Percentiles rank a stretch among this genome's conserved stretches.
Evolutionary conservation across 2,797 vertebrate species (phyloP).

Genomic region (Pampus argenteus): DNA sequence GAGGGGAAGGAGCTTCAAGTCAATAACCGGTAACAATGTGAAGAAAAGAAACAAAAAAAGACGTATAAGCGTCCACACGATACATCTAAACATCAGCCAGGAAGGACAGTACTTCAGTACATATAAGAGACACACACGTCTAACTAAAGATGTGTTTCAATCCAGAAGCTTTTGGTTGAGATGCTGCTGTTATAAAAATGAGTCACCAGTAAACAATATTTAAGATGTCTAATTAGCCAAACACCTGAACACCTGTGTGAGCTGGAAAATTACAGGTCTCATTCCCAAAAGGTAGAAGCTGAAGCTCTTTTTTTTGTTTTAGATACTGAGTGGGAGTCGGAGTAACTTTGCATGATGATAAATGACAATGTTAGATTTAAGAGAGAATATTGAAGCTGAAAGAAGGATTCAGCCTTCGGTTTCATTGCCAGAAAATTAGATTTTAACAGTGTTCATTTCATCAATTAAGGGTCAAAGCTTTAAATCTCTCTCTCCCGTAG

Average conservation of each 20-base stretch:
- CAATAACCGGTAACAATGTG: not conserved
- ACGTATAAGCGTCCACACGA: not conserved
- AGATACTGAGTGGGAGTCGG: too few relatives aligned
- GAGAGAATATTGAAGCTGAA: not conserved
- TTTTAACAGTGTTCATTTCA: not conserved
- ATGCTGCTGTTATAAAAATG: not conserved
- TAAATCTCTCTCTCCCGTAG: not conserved
- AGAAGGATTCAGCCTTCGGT: not conserved
- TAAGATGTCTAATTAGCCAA: not conserved
- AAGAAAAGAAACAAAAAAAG: not conserved
- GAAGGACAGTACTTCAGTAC: not conserved
- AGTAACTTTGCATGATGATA: not conserved
- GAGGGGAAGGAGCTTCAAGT: conserved; percentile 10
- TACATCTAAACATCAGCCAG: too few relatives aligned
- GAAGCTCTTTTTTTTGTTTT: not conserved
- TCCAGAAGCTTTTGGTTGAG: not conserved
- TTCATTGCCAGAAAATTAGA: too few relatives aligned
- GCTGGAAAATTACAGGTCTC: not conserved
- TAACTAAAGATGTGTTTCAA: not conserved
- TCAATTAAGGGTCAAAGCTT: conserved; percentile 11
- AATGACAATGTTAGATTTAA: not conserved
- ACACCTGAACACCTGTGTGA: not conserved
- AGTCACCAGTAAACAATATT: not conserved
- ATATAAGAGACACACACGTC: not conserved
- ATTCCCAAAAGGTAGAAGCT: not conserved